These are phyloP conservation scores for Diarsia rubi DNA, from an alignment of 2,888 invertebrate species.

Conservation along the genomic window DNA sequence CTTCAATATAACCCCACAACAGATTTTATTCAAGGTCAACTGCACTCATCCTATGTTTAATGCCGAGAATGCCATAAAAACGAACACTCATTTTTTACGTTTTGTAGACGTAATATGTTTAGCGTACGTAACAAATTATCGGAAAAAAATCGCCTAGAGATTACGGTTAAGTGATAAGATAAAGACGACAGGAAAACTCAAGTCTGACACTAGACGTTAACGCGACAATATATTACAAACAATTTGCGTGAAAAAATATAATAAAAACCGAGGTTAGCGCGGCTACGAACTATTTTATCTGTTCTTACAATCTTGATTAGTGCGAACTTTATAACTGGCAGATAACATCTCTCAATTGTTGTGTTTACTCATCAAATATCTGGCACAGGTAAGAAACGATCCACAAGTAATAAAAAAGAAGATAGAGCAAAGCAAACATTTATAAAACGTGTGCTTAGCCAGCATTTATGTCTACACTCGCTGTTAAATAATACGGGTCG, in stretches of 20 bases:
- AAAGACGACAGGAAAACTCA: conserved; percentile 63
- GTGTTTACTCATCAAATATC: conserved; percentile 44
- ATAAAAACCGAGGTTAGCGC: conserved; percentile 33
- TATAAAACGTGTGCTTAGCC: neutral
- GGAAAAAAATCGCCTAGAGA: conserved; percentile 58
- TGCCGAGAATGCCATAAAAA: conserved; percentile 12
- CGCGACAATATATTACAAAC: conserved; percentile 49
- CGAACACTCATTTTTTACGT: conserved; percentile 9
- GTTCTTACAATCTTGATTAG: conserved; percentile 38
- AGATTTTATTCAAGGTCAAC: conserved; percentile 27
- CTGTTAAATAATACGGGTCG: neutral
- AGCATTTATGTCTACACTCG: neutral
- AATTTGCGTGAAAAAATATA: conserved; percentile 50
- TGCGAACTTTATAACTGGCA: conserved; percentile 30
- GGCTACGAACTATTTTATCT: conserved; percentile 35
- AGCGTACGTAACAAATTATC: conserved; percentile 59
- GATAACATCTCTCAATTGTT: conserved; percentile 33
- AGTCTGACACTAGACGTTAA: conserved; percentile 55
- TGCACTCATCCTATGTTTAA: conserved; percentile 13
- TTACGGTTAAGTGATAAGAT: conserved; percentile 73
- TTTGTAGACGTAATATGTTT: conserved; percentile 18
- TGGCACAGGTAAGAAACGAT: conserved; percentile 46
- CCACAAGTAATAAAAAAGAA: neutral
- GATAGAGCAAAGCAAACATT: too few relatives aligned
- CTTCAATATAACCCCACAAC: conserved; percentile 24